Conservation (phyloP, 1,140 invertebrate species). For the Pomphorhynchus laevis region DNA sequence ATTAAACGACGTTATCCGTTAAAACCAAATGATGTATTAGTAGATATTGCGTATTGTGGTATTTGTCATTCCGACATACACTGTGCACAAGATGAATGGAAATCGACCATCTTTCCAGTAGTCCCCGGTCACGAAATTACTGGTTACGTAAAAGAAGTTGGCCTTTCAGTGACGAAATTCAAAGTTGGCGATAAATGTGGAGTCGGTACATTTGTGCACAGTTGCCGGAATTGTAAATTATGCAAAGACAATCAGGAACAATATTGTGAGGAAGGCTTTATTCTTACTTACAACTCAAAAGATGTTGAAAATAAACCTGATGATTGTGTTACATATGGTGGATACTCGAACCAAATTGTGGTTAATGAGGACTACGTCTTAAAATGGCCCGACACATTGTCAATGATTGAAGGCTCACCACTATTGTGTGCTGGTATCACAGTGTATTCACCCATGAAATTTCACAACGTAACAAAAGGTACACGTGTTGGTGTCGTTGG, state of each 20-base stretch:
- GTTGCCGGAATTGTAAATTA: background rate
- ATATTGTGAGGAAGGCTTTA: too few species aligned
- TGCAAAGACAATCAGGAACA: background rate
- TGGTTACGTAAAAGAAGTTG: background rate
- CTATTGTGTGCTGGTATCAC: constrained; percentile 3
- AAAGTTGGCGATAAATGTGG: background rate
- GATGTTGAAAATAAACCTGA: too few species aligned
- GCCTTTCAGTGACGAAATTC: background rate
- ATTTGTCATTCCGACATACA: background rate
- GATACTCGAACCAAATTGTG: constrained; percentile 1
- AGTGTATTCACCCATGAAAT: background rate
- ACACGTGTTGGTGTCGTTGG: constrained; percentile 1
- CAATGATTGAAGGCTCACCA: background rate
- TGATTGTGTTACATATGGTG: background rate
- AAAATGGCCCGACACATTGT: background rate
- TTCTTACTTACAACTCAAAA: too few species aligned
- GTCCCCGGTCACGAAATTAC: background rate
- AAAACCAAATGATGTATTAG: too few species aligned
- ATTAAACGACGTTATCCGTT: too few species aligned
- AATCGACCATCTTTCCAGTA: background rate
- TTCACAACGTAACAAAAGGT: background rate
- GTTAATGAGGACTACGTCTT: background rate
- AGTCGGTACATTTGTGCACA: background rate
- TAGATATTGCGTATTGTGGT: too few species aligned
- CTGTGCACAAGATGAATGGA: background rate